phyloP scores from a whole-genome alignment of 2,113 vertebrate genomes.

The Channa maculata region DNA sequence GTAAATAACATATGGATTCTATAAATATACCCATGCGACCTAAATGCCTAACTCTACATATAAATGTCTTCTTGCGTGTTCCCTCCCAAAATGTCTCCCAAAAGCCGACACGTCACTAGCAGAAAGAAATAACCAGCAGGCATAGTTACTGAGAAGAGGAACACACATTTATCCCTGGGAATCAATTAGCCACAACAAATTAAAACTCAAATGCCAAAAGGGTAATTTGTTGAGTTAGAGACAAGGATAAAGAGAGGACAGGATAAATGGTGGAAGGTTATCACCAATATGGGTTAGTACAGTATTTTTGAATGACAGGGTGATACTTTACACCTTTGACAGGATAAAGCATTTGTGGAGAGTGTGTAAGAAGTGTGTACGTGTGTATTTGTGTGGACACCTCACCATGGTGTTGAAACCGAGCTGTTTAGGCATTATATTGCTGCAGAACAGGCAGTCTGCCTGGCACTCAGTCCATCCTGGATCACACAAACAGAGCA shows the following conservation, averaged over 20 bases:
- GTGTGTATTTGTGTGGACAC: neutral
- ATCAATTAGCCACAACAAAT: constrained; percentile 76
- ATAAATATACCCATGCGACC: neutral
- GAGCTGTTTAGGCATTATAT: constrained; percentile 81
- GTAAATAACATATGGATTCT: neutral
- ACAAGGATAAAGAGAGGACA: constrained; percentile 17
- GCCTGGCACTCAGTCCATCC: constrained; percentile 86
- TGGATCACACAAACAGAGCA: constrained; percentile 88
- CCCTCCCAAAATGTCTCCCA: constrained; percentile 3
- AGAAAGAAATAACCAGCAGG: constrained; percentile 40
- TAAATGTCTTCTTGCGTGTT: constrained; percentile 17
- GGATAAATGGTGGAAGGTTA: constrained; percentile 13
- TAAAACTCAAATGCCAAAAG: constrained; percentile 68
- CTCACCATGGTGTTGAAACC: constrained; percentile 88
- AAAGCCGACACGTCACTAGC: constrained; percentile 27
- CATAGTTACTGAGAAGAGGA: constrained; percentile 19
- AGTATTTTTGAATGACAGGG: no score
- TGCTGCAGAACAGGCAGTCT: constrained; percentile 90
- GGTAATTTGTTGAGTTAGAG: constrained; percentile 65
- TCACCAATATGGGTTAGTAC: neutral
- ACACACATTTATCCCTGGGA: constrained; percentile 60
- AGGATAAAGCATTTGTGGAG: neutral
- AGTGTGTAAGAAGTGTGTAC: neutral
- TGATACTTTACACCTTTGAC: neutral
- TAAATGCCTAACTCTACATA: neutral